Base-by-base conservation (phyloP, 2,113 vertebrate species). In the Notiomystis cincta region DNA sequence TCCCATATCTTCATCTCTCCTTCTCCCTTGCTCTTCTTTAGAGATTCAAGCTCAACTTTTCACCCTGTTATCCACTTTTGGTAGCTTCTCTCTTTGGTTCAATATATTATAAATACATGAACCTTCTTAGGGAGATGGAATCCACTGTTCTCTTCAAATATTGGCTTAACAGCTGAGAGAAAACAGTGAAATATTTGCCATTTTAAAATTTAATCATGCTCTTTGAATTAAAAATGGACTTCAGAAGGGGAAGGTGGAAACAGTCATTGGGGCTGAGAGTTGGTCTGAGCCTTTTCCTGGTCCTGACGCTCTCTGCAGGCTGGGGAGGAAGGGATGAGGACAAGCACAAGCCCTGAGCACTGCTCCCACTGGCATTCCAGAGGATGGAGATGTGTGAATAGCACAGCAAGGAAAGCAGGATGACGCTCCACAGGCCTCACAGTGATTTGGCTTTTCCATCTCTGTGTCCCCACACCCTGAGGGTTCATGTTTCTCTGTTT, bases 81-180 rank as follows among this genome's bases (percentile, higher is more conserved):
- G 56, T 54, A 75, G 50, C 21, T 87, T 83, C 66, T 76, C 18
- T 37, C 69, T 56, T 71, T 71, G 35, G 38, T 86, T 94, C 58
- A 90, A 81, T 81, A 28, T 37, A 83, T 88, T 95, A 90, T 80
- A 89, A 94, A 94, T 61, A 89, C 76, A 92, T 56, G 58, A 91
- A 56, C 64, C 62, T 83, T 81, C 76, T 37, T 14, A 77, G 50
- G 77, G 80, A 87, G 72, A 81, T 56, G 11, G 48, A 70, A 90
- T 82, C 67, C 80, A 54, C 67, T 61, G 62, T 57, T 92, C 80
- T 90, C 8, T 3, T 89, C 91, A 96, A 93, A 92, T 93, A 88
- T 90, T 90, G 30, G 62, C 51, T 94, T 90, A 90, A 56, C 17
- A 2, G n/a, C 57, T 65, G 37, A 85, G 53, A 72, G 93, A 89